Conservation (phyloP, 2,888 invertebrate species). For the Cantharis rustica region DNA sequence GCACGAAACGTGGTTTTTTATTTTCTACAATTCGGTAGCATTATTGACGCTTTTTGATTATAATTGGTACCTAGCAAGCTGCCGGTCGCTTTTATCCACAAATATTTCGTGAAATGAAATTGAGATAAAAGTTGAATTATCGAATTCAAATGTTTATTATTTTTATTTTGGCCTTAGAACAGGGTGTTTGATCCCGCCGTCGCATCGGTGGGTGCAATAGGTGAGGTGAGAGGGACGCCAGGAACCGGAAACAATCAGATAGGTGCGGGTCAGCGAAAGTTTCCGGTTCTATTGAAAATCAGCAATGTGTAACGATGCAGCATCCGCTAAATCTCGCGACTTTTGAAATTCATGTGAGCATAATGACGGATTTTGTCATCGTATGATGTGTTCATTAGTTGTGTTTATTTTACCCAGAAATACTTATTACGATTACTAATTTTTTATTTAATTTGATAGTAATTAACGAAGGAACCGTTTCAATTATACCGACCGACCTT, state of each 20-base stretch:
- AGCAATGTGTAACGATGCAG: slow-evolving; percentile 55
- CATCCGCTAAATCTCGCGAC: slow-evolving; percentile 46
- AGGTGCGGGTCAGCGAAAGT: slow-evolving; percentile 55
- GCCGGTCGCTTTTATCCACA: slow-evolving; percentile 2
- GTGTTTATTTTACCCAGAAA: neutral
- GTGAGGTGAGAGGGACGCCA: slow-evolving; percentile 1
- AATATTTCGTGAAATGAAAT: slow-evolving; percentile 6
- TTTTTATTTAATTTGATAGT: neutral
- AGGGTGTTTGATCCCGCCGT: slow-evolving; percentile 23
- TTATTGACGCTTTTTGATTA: slow-evolving; percentile 15
- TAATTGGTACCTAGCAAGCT: slow-evolving; percentile 14
- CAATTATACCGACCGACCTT: neutral
- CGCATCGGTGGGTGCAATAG: slow-evolving; percentile 2
- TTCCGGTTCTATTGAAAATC: slow-evolving; percentile 57
- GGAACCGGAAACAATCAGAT: slow-evolving; percentile 51
- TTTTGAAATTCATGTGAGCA: slow-evolving; percentile 4
- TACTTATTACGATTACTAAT: neutral
- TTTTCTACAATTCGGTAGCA: slow-evolving; percentile 20
- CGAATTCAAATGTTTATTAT: slow-evolving; percentile 26
- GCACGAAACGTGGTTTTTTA: slow-evolving; percentile 24
- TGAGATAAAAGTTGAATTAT: slow-evolving; percentile 20
- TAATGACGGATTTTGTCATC: slow-evolving; percentile 9
- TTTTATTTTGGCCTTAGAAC: slow-evolving; percentile 14
- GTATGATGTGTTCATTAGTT: neutral
- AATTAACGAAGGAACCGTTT: neutral